Conservation (phyloP, 1,140 invertebrate genomes). For the Drosophila guanche region DNA sequence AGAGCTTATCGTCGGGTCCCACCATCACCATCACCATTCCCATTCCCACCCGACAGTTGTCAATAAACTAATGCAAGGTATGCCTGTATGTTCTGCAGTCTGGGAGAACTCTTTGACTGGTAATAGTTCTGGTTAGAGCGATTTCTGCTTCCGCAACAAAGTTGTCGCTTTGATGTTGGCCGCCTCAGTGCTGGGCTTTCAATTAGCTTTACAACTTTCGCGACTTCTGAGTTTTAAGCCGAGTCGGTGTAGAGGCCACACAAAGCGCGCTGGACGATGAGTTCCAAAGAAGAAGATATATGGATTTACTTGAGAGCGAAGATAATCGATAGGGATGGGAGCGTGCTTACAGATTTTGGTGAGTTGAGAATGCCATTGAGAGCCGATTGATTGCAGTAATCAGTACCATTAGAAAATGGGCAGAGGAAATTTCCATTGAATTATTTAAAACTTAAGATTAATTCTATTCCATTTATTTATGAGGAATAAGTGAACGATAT, state of each 20-base stretch:
- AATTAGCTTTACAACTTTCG: conserved; percentile 66
- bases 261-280: conserved; percentile 27
- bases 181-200: conserved; percentile 47
- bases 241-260: conserved; percentile 45
- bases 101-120: conserved; percentile 6
- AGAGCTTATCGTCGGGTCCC: conserved; percentile 29
- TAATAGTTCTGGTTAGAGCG: conserved; percentile 28
- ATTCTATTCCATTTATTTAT: too few species aligned
- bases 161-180: conserved; percentile 69
- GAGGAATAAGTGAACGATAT: too few species aligned
- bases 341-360: neutral
- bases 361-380: too few species aligned
- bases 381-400: neutral
- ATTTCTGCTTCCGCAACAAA: conserved; percentile 58
- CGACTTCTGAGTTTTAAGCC: conserved; percentile 28
- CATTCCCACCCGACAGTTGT: conserved; percentile 23
- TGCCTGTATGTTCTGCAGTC: conserved; percentile 15
- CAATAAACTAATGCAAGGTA: conserved; percentile 53
- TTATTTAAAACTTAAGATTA: too few species aligned
- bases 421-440: too few species aligned
- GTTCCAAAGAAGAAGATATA: conserved; percentile 63
- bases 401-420: too few species aligned
- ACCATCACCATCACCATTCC: conserved; percentile 5
- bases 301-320: neutral
- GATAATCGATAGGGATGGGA: conserved; percentile 17